Base-by-base conservation (phyloP, 2,888 invertebrate species). In the Anarsia innoxiella region DNA sequence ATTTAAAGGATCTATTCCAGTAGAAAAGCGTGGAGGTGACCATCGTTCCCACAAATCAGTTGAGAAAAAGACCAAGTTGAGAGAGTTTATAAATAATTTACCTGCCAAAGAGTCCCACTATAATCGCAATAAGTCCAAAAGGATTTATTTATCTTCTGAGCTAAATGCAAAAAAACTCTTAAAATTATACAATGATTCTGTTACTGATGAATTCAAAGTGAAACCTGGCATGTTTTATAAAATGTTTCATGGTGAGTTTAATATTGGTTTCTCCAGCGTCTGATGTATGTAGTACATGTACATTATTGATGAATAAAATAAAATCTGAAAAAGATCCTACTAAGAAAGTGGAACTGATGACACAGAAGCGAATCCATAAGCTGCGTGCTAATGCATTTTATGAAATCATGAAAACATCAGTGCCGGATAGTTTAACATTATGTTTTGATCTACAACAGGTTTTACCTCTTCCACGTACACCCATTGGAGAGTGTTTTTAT, bases 191-290 rank as follows among this genome's bases (percentile, higher is more conserved):
- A 41, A 41, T 35, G 27, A 31, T 25, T 38, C 38, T 30, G 37
- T 35, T 31, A 37, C 37, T 32, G 40, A 40, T 26, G 29, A 43
- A 34, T 33, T 43, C 23, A 32, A 38, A 40, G 43, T 40, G 11
- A 38, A 23, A 12, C 29, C 40, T 31, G 25, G 32, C 27, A 38
- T 43, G 38, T 43, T 43, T 25, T 37, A 35, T 19, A 19, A 33
- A 25, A 35, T 43, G 11, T 43, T 43, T 33, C 37, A 40, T 27
- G 39, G 40, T 8, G 43, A 43, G 29, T 43, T 40, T 43, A 43
- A 43, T 27, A 38, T 40, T 35, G 43, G 40, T 25, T 43, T 43
- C 36, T 16, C 43, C 43, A 25, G 26, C 39, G n/a, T 27, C 36
- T n/a, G 39, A 42, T 33, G 33, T 36, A 15, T 39, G 42, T 31